phyloP scores from a whole-genome alignment of 2,888 invertebrate genomes.

The Pammene fasciana region DNA sequence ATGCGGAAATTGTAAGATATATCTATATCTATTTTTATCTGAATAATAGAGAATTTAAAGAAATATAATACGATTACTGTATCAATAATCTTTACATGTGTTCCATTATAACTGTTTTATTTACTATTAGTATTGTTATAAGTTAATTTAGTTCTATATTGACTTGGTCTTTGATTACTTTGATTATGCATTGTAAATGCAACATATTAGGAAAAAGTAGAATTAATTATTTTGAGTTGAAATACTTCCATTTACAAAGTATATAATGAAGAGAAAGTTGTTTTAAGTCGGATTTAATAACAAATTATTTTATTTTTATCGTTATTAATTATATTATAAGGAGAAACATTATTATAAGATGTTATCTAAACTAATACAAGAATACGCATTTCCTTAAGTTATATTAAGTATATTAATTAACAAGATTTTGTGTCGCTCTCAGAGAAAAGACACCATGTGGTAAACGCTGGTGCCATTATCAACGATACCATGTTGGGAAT shows the following conservation, averaged over 20 bases:
- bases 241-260: conserved; percentile 17
- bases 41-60: conserved; percentile 13
- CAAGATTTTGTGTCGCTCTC: not conserved
- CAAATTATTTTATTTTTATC: conserved; percentile 5
- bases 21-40: conserved; percentile 39
- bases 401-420: not conserved
- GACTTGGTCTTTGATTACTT: not conserved
- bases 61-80: conserved; percentile 6
- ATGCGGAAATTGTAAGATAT: conserved; percentile 38
- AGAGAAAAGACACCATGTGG: not conserved
- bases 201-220: not conserved
- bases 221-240: not conserved
- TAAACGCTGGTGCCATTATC: not conserved
- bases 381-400: conserved; percentile 16
- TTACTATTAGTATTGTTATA: conserved; percentile 14
- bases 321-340: conserved; percentile 20
- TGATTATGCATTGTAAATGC: conserved; percentile 12
- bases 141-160: not conserved
- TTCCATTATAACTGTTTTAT: not conserved
- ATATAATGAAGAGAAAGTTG: not conserved
- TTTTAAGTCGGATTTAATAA: conserved; percentile 16
- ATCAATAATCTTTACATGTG: not conserved
- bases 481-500: not conserved
- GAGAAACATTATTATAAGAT: conserved; percentile 26
- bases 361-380: conserved; percentile 11